Conservation (phyloP, 2,113 vertebrate species). For the Hemiscyllium ocellatum region DNA sequence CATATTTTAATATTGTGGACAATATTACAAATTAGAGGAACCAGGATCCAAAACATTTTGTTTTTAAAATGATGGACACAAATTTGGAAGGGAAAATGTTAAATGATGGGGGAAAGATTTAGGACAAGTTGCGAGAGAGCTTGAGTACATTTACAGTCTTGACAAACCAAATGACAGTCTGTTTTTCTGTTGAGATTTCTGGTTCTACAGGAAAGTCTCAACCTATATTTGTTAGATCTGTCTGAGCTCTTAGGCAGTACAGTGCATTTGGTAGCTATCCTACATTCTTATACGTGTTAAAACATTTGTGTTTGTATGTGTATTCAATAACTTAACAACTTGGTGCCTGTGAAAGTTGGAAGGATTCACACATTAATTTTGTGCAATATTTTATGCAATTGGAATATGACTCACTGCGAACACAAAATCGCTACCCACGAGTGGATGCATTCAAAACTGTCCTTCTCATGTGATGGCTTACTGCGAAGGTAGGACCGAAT, state of each 20-base stretch:
- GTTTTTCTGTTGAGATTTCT: neutral
- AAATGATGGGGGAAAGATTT: too few relatives aligned
- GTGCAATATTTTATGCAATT: neutral
- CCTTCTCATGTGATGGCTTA: neutral
- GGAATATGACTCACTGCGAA: neutral
- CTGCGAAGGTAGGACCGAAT: neutral
- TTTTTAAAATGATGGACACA: neutral
- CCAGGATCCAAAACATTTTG: neutral
- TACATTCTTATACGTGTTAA: neutral
- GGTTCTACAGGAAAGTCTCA: neutral
- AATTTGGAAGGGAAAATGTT: neutral
- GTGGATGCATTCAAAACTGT: neutral
- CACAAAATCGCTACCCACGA: neutral
- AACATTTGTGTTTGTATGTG: neutral
- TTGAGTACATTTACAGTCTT: neutral
- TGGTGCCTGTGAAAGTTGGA: neutral
- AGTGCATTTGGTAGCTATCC: neutral
- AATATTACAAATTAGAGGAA: neutral
- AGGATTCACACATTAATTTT: neutral
- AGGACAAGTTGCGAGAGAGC: neutral
- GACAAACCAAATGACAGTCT: neutral
- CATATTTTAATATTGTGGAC: neutral
- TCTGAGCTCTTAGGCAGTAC: neutral
- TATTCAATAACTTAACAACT: neutral
- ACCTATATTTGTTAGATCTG: neutral